Conservation (phyloP, 2,888 invertebrate genomes). For the Amphipoea lucens region DNA sequence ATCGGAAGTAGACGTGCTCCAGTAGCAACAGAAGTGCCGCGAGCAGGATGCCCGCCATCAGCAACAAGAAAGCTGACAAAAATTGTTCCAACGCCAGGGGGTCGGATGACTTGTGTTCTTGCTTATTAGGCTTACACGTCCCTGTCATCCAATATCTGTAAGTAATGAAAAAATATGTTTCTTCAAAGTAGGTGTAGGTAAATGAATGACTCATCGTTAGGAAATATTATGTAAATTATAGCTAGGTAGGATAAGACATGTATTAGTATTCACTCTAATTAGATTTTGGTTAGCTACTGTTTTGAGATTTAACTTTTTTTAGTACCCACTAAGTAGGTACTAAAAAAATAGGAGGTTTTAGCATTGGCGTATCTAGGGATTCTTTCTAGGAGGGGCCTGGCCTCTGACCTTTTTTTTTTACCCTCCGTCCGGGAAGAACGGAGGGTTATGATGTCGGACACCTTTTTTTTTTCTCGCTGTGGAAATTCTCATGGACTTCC, state of each 20-base stretch:
- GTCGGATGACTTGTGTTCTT: constrained; percentile 97
- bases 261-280: neutral
- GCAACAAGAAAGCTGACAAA: constrained; percentile 98
- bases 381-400: no score
- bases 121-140: constrained; percentile 97
- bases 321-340: no score
- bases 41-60: constrained; percentile 98
- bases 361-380: no score
- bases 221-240: neutral
- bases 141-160: constrained; percentile 98
- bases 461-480: no score
- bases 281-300: neutral
- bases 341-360: no score
- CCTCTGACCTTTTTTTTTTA: no score
- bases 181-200: neutral
- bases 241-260: neutral
- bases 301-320: neutral
- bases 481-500: no score
- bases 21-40: constrained; percentile 96
- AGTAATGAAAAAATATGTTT: constrained; percentile 22
- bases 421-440: no score
- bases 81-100: constrained; percentile 98
- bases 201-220: neutral
- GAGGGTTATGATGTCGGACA: no score
- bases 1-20: constrained; percentile 98